Evolutionary conservation across 2,113 vertebrate species (phyloP).

Genomic region (Tinamus guttatus): DNA sequence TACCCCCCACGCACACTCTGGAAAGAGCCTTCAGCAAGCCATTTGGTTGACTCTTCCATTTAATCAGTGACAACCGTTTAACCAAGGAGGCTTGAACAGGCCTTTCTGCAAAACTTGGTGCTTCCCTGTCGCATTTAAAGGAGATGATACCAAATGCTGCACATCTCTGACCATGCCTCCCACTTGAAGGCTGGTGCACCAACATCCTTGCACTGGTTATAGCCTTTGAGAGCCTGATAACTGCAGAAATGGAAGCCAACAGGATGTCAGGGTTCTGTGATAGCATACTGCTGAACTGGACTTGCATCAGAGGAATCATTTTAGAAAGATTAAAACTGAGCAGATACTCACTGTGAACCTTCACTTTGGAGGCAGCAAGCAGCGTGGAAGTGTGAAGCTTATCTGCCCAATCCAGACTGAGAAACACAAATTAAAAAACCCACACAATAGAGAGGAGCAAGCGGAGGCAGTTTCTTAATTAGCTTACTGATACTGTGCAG

Average conservation of each 20-base stretch:
- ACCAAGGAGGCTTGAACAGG: too few species aligned
- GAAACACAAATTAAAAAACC: conserved; percentile 32
- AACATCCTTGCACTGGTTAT: rapidly evolving
- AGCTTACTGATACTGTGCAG: conserved; percentile 57
- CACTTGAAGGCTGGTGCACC: not conserved
- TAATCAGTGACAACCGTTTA: not conserved
- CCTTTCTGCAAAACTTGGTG: rapidly evolving
- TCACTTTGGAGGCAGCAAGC: not conserved
- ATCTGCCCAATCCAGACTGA: conserved; percentile 55
- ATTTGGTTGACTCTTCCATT: not conserved
- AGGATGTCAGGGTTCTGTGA: not conserved
- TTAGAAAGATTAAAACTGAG: not conserved
- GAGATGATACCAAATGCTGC: not conserved
- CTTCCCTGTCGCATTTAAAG: not conserved
- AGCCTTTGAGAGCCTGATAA: not conserved
- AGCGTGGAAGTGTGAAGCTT: not conserved
- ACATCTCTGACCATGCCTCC: rapidly evolving
- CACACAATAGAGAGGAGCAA: conserved; percentile 32
- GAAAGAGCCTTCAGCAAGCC: not conserved
- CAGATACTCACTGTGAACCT: not conserved
- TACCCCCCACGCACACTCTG: rapidly evolving
- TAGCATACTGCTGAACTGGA: not conserved
- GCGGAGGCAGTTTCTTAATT: conserved; percentile 61
- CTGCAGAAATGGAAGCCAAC: not conserved
- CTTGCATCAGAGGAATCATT: not conserved